Evolutionary conservation across 92 coral and sea anemone species (phyloP), one percentile per base, ranked within the genome.

Genomic region (Meandrina meandrites): DNA sequence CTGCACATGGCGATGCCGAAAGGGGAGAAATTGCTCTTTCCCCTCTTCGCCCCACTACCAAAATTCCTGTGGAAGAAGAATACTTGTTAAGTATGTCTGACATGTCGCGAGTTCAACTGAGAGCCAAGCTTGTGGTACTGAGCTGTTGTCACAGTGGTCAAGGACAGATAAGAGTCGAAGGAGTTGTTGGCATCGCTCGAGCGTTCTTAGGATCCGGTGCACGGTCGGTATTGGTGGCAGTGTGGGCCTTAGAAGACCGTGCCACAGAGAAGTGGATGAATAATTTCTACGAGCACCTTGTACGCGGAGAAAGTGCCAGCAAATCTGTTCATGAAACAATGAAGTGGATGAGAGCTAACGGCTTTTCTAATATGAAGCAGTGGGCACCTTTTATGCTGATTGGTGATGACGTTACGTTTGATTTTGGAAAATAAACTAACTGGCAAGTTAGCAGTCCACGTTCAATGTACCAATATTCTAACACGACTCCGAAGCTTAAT

Each of bases 141-240:
- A 88, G 91, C 66, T 86, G 87, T 47, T 88, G 91, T 69, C 88
- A 83, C 70, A 82, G 84, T 17, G 88, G 79, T 5, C 56, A 64
- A 10, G 91, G 91, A 51, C 36, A 45, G 35, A 77, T 89, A 84
- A 89, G 45, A 75, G 73, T 68, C 50, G 91, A 88, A 24, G 91
- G 91, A 28, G 91, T 76, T 24, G 66, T 88, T 30, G 91, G 91
- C 0, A 64, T 88, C 27, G 91, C 88, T 4, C 79, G 91, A 18
- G 91, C 91, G 54, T 83, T 88, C 32, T 75, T 75, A 14, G 85
- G 73, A 67, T 81, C 91, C 10, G 91, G 91, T 19, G 91, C 91
- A 76, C 79, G 80, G 30, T 82, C 88, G 6, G 91, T 88, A 88
- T 76, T 88, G 48, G 85, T 86, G 35, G 83, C 87, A 27, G 84